Conservation (phyloP, 2,113 vertebrate genomes). For the Oreochromis aureus region DNA sequence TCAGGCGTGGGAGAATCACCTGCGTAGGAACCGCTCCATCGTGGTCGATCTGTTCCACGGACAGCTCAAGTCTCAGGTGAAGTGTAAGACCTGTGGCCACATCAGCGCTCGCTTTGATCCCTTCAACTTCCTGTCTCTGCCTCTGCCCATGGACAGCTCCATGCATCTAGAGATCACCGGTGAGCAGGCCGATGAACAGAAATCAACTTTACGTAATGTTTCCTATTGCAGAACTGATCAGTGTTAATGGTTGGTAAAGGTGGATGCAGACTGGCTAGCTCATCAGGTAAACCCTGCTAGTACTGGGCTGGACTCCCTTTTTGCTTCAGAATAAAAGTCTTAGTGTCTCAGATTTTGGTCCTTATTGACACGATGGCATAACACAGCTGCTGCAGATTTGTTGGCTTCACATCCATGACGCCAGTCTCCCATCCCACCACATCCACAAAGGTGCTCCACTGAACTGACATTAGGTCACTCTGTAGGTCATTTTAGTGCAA, state of each 20-base stretch:
- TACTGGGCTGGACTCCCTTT: background rate
- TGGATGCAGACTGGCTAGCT: background rate
- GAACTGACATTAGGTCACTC: background rate
- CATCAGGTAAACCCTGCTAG: background rate
- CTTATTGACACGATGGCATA: background rate
- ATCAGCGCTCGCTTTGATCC: slow-evolving; percentile 97
- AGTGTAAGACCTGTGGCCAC: slow-evolving; percentile 97
- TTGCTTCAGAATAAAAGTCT: background rate
- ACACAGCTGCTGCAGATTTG: background rate
- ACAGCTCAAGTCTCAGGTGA: slow-evolving; percentile 97
- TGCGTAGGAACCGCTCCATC: slow-evolving; percentile 94
- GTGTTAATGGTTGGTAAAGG: background rate
- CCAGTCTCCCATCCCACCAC: background rate
- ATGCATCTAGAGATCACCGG: slow-evolving; percentile 99
- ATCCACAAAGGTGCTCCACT: background rate
- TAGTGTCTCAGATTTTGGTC: background rate
- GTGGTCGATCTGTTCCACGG: slow-evolving; percentile 98
- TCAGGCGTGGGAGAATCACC: slow-evolving; percentile 97
- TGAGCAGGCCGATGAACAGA: slow-evolving; percentile 32
- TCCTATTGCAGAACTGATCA: background rate
- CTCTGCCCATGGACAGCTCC: slow-evolving; percentile 98
- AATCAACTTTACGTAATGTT: background rate
- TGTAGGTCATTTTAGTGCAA: background rate
- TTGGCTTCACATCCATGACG: background rate
- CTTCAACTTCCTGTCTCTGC: slow-evolving; percentile 97